Percentiles rank a stretch among this genome's conserved stretches.
Evolutionary conservation across 2,888 invertebrate genomes (phyloP).

Genomic region (Pediacus dermestoides): DNA sequence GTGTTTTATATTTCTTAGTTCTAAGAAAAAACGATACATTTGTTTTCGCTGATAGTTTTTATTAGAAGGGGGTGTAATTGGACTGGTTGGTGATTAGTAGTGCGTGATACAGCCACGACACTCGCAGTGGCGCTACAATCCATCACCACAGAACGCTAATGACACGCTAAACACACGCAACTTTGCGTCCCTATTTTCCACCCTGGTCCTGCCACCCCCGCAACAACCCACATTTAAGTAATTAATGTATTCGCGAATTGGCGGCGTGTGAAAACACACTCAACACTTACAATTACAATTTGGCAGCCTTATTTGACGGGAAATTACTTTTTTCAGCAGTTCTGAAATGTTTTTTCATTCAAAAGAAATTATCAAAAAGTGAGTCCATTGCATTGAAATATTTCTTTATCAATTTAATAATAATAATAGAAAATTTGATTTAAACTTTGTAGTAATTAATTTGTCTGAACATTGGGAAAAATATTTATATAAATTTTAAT

Average conservation of each 20-base stretch:
- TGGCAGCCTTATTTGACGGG: too few relatives aligned
- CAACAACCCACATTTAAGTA: conserved; percentile 28
- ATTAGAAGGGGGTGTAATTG: conserved; percentile 7
- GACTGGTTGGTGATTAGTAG: conserved; percentile 42
- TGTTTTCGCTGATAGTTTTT: conserved; percentile 8
- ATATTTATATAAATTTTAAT: too few relatives aligned
- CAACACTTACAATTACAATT: conserved; percentile 35
- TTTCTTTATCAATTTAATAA: too few relatives aligned
- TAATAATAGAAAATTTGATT: too few relatives aligned
- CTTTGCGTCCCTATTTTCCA: conserved; percentile 31
- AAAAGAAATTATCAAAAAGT: too few relatives aligned
- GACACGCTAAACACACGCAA: conserved; percentile 49
- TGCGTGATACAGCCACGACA: conserved; percentile 48
- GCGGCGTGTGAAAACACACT: conserved; percentile 43
- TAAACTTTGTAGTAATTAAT: too few relatives aligned
- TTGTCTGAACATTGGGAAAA: too few relatives aligned
- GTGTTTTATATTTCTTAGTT: too few relatives aligned
- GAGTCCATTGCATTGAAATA: too few relatives aligned
- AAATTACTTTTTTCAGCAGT: too few relatives aligned
- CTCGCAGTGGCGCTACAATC: conserved; percentile 47
- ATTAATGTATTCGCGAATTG: conserved; percentile 46
- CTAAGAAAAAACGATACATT: conserved; percentile 23
- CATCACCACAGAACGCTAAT: conserved; percentile 47
- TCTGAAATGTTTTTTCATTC: too few relatives aligned
- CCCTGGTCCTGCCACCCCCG: conserved; percentile 24